These are phyloP conservation scores for Conus canariensis DNA, from an alignment of 2,888 invertebrate species.

Conservation along the genomic window DNA sequence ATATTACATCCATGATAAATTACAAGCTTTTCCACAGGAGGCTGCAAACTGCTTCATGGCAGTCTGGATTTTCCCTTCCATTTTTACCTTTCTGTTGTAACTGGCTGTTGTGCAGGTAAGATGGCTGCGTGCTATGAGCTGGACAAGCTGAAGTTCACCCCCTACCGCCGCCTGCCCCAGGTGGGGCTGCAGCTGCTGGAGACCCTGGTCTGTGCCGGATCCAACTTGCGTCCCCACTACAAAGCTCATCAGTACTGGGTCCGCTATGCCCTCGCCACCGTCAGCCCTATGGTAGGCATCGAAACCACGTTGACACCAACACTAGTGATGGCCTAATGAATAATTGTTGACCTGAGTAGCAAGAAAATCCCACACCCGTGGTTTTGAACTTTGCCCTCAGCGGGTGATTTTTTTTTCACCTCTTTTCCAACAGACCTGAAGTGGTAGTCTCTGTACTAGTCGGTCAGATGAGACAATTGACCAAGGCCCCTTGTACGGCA, in stretches of 20 bases:
- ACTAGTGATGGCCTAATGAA: background rate
- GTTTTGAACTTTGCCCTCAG: too few relatives aligned
- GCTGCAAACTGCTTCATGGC: too few relatives aligned
- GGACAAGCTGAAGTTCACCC: constrained; percentile 35
- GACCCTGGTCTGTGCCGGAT: constrained; percentile 54
- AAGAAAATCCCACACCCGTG: too few relatives aligned
- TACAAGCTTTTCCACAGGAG: too few relatives aligned
- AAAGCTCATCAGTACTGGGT: constrained; percentile 49
- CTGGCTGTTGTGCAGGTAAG: constrained; percentile 45
- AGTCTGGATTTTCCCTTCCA: too few relatives aligned
- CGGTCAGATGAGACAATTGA: too few relatives aligned
- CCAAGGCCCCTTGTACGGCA: too few relatives aligned
- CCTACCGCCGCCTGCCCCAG: constrained; percentile 25
- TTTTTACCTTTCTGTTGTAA: too few relatives aligned
- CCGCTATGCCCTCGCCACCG: constrained; percentile 37
- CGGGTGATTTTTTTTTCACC: too few relatives aligned
- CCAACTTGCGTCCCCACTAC: constrained; percentile 47
- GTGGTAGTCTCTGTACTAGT: too few relatives aligned
- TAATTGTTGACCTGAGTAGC: background rate
- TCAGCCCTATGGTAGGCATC: constrained; percentile 25
- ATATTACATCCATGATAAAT: too few relatives aligned
- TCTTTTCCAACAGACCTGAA: too few relatives aligned
- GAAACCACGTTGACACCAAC: background rate
- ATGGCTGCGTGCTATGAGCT: constrained; percentile 59
- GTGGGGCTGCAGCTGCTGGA: constrained; percentile 40